A percentile compares a stretch with the other conserved stretches of the same genome.
Conservation (phyloP, 2,888 invertebrate species). For the Tetranychus truncatus region DNA sequence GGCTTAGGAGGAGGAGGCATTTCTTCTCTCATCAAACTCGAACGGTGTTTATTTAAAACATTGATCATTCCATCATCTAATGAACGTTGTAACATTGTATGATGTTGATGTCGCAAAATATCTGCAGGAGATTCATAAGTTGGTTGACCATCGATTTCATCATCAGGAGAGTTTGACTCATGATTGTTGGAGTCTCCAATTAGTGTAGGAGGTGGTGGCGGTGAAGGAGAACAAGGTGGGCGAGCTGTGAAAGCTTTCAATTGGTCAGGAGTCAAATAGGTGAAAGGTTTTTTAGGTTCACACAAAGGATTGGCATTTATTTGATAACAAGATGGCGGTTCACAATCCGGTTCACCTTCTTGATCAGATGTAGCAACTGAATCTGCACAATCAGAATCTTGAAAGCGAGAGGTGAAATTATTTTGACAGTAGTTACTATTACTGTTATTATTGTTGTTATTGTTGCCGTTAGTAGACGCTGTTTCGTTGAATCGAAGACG, state of each 20-base stretch:
- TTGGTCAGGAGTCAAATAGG: background rate
- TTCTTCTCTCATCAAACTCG: background rate
- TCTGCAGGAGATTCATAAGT: background rate
- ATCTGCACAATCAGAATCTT: background rate
- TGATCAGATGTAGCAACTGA: background rate
- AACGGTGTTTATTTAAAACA: background rate
- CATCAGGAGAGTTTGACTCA: background rate
- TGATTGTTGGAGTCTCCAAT: background rate
- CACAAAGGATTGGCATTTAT: slow-evolving; percentile 5
- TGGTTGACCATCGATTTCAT: background rate
- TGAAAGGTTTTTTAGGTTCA: background rate
- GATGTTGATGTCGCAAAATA: background rate
- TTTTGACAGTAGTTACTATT: background rate
- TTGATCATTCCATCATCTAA: background rate
- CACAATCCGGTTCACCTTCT: background rate
- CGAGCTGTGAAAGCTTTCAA: background rate
- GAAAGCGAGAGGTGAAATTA: slow-evolving; percentile 4
- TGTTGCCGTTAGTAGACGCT: background rate
- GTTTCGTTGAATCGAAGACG: background rate
- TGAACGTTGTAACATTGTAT: background rate
- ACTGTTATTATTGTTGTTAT: background rate
- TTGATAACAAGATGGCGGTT: background rate
- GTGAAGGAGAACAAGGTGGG: background rate
- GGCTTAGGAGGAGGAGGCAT: slow-evolving; percentile 20
- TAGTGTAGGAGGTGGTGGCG: background rate